phyloP scores from a whole-genome alignment of 2,797 vertebrate species.

The Takifugu rubripes region DNA sequence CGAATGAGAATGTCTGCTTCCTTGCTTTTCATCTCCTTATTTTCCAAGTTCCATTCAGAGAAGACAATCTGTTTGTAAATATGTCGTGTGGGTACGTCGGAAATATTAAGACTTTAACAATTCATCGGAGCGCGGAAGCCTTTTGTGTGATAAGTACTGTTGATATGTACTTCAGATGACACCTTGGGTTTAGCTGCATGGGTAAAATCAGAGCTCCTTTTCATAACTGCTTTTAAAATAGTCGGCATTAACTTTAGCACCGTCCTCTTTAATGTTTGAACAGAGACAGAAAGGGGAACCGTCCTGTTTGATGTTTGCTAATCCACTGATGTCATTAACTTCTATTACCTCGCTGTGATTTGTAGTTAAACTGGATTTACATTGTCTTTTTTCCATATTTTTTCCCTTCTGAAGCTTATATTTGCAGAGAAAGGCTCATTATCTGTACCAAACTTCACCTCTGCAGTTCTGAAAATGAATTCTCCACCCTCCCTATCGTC shows the following conservation, averaged over 20 bases:
- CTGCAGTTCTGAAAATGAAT: conserved; percentile 68
- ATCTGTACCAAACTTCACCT: conserved; percentile 54
- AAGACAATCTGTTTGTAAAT: background rate
- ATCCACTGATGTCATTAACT: conserved; percentile 61
- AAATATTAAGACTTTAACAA: background rate
- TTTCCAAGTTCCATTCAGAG: too few species aligned
- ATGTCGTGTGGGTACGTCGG: background rate
- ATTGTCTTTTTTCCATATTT: conserved; percentile 29
- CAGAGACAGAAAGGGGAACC: conserved; percentile 16
- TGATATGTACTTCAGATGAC: background rate
- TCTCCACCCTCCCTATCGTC: conserved; percentile 55
- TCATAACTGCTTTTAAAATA: conserved; percentile 9
- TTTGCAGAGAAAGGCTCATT: conserved; percentile 55
- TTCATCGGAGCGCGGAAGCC: background rate
- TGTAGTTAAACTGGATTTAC: conserved; percentile 53
- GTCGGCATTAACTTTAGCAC: conserved; percentile 5
- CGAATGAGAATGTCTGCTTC: too few species aligned
- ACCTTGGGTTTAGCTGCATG: background rate
- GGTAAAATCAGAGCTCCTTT: conserved; percentile 1
- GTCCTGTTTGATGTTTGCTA: conserved; percentile 43
- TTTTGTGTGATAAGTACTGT: background rate
- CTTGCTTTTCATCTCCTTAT: too few species aligned
- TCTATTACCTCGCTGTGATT: conserved; percentile 57
- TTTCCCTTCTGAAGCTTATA: conserved; percentile 33
- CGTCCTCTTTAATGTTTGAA: conserved; percentile 13